Evolutionary conservation across 1,140 invertebrate species (phyloP).

Genomic region (Drosophila teissieri): DNA sequence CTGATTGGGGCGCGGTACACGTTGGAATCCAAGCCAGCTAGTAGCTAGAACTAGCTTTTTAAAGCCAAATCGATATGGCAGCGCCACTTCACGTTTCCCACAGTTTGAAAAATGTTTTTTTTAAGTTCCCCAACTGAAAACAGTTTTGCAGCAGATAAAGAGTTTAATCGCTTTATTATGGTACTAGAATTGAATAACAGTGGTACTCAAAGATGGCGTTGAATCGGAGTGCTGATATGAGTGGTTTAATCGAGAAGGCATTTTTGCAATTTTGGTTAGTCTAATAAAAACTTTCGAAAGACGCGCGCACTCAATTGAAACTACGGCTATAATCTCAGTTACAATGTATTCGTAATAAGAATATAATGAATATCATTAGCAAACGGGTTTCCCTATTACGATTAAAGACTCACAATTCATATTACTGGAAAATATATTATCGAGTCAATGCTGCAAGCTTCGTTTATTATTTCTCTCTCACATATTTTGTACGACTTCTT

Average conservation of each 20-base stretch:
- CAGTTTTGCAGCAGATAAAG: neutral
- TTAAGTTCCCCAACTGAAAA: neutral
- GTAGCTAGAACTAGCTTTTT: neutral
- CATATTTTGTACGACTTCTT: constrained; percentile 1
- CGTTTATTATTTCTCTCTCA: neutral
- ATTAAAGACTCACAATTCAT: constrained; percentile 13
- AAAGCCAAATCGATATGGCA: neutral
- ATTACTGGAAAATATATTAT: constrained; percentile 29
- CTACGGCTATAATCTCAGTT: constrained; percentile 57
- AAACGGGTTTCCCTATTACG: constrained; percentile 24
- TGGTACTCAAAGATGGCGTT: constrained; percentile 58
- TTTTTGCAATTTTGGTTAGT: constrained; percentile 22
- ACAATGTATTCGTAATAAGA: constrained; percentile 35
- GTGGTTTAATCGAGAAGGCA: constrained; percentile 56
- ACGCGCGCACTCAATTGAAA: constrained; percentile 21
- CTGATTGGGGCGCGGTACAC: constrained; percentile 13
- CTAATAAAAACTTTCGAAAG: constrained; percentile 19
- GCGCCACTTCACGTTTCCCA: neutral
- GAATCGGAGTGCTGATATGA: constrained; percentile 47
- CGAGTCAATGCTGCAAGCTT: constrained; percentile 9
- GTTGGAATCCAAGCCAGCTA: neutral
- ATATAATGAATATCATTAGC: constrained; percentile 54
- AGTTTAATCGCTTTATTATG: constrained; percentile 56
- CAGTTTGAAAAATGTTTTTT: too few relatives aligned
- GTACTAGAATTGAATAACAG: constrained; percentile 67